Conservation (phyloP, 2,797 vertebrate genomes). For the Menidia menidia region DNA sequence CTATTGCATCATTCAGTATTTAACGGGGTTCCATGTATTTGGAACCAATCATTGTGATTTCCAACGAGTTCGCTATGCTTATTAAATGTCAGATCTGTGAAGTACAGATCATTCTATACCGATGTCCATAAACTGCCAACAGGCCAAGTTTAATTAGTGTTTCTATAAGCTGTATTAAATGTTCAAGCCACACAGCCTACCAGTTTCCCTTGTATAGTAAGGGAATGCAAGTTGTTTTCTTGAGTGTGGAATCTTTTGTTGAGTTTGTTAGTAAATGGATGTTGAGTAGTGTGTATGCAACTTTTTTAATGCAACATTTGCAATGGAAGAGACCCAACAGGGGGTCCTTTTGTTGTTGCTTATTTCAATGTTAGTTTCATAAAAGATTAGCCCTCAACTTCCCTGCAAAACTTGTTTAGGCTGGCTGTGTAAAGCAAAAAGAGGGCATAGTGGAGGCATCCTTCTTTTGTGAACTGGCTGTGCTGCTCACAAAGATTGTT, state of each 20-base stretch:
- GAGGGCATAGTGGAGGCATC: not conserved
- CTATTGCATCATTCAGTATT: not conserved
- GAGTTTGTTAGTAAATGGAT: no score
- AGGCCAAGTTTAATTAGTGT: not conserved
- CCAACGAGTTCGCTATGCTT: not conserved
- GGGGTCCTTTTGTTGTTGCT: not conserved
- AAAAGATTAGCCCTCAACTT: not conserved
- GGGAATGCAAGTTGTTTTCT: no score
- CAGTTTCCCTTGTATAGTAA: no score
- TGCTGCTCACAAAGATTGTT: not conserved
- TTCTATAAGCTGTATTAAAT: no score
- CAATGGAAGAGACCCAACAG: not conserved
- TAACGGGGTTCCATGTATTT: not conserved
- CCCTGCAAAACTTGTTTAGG: not conserved
- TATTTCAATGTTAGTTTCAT: not conserved
- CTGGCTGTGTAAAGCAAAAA: not conserved
- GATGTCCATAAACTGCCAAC: not conserved
- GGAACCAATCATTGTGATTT: not conserved
- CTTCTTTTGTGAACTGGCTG: not conserved
- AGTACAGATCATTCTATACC: not conserved
- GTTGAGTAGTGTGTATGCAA: no score
- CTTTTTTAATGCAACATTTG: not conserved
- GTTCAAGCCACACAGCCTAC: no score
- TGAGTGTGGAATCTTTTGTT: no score
- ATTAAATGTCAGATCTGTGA: not conserved